Evolutionary conservation across 2,113 vertebrate genomes (phyloP).

Genomic region (Taurulus bubalis): DNA sequence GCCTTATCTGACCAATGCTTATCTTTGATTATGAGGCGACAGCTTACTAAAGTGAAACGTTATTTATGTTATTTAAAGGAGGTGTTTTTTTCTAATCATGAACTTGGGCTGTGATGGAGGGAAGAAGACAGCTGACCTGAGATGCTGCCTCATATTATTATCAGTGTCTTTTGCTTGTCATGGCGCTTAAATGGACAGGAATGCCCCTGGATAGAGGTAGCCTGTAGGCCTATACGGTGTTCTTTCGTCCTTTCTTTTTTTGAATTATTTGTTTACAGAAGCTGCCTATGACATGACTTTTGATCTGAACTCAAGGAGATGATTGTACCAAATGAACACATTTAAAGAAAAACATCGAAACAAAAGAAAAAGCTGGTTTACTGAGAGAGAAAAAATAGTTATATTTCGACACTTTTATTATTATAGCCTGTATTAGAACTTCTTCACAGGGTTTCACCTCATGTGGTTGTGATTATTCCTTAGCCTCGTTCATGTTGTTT

Average conservation of each 20-base stretch:
- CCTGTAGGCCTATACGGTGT: not conserved
- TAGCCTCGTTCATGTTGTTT: conserved; percentile 11
- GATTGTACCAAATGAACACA: not conserved
- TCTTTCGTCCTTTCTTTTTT: not conserved
- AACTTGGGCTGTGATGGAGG: conserved; percentile 9
- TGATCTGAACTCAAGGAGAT: not conserved
- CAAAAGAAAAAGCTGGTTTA: not conserved
- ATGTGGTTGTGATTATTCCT: conserved; percentile 12
- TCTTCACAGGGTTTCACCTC: not conserved
- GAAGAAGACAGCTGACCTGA: not conserved
- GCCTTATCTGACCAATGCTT: not conserved
- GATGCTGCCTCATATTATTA: conserved; percentile 4
- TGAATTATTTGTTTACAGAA: not conserved
- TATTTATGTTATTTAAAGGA: not conserved
- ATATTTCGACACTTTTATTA: not conserved
- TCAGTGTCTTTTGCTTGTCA: conserved; percentile 12
- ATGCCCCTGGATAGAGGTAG: not conserved
- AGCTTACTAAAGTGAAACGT: not conserved
- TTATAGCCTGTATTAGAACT: not conserved
- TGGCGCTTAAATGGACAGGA: conserved; percentile 15
- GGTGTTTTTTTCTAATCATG: not conserved
- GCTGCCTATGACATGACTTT: not conserved
- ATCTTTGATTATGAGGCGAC: conserved; percentile 18
- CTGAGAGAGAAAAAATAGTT: too few species aligned
- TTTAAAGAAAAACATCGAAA: not conserved